phyloP scores from a whole-genome alignment of 2,797 vertebrate genomes.

The Danio aesculapii region DNA sequence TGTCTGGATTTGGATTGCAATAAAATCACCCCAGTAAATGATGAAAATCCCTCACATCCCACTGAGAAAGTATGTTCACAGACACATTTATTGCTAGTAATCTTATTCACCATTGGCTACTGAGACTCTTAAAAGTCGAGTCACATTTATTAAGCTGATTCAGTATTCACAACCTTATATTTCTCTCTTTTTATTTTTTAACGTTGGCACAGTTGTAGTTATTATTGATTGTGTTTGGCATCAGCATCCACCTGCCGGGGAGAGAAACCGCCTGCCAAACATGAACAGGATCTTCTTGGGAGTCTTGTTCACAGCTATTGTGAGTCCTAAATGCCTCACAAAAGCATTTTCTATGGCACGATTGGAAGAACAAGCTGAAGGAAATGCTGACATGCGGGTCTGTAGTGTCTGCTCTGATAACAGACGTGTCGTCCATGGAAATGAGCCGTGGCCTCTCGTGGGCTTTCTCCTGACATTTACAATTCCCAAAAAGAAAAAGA shows the following conservation, averaged over 20 bases:
- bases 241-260: not conserved
- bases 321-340: conserved; percentile 45
- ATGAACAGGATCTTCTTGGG: conserved; percentile 21
- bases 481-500: conserved; percentile 5
- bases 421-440: conserved; percentile 1
- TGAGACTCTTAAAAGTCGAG: not conserved
- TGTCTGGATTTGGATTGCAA: too few species aligned
- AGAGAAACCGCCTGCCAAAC: conserved; percentile 6
- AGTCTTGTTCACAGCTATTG: conserved; percentile 23
- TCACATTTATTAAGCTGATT: conserved; percentile 18
- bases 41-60: too few species aligned
- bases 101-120: too few species aligned
- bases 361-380: conserved; percentile 22
- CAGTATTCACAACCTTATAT: not conserved
- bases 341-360: conserved; percentile 44
- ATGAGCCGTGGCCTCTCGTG: not conserved
- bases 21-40: too few species aligned
- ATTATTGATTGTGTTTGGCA: conserved; percentile 32
- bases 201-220: conserved; percentile 20
- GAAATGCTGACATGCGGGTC: conserved; percentile 37
- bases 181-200: not conserved
- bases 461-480: conserved; percentile 25
- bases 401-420: not conserved
- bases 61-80: too few species aligned
- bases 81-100: too few species aligned